These are phyloP conservation scores for Orthonychiurus folsomi DNA, from an alignment of 2,888 invertebrate species.

Conservation along the genomic window DNA sequence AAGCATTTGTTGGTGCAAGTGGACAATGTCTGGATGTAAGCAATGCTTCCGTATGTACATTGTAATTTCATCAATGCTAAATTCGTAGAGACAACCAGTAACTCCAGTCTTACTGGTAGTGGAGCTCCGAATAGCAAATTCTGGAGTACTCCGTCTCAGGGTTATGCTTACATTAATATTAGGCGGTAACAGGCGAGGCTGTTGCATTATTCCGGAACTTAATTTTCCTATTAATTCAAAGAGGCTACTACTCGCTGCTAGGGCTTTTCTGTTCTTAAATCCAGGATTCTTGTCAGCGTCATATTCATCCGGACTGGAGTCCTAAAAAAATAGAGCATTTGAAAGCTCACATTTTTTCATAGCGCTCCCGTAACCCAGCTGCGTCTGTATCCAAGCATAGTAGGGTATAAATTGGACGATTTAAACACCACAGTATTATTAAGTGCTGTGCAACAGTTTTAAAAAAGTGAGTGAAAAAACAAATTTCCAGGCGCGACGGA, in stretches of 20 bases:
- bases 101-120: background rate
- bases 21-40: no score
- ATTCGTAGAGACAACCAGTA: background rate
- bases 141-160: background rate
- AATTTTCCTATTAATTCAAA: background rate
- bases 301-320: background rate
- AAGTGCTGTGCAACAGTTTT: background rate
- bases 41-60: background rate
- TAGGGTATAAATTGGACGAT: background rate
- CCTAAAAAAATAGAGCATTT: background rate
- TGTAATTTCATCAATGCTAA: background rate
- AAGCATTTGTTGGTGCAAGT: no score
- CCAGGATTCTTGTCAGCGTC: background rate
- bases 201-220: background rate
- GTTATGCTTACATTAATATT: background rate
- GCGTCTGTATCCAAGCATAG: background rate
- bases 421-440: background rate
- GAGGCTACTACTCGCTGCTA: background rate
- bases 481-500: background rate
- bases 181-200: background rate
- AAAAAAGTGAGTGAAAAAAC: constrained; percentile 4
- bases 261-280: background rate
- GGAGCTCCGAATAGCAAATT: background rate
- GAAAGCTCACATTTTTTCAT: background rate
- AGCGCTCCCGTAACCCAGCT: background rate